Percentiles rank a stretch among this genome's conserved stretches.
phyloP scores from a whole-genome alignment of 2,888 invertebrate species.

The Scaeva pyrastri region DNA sequence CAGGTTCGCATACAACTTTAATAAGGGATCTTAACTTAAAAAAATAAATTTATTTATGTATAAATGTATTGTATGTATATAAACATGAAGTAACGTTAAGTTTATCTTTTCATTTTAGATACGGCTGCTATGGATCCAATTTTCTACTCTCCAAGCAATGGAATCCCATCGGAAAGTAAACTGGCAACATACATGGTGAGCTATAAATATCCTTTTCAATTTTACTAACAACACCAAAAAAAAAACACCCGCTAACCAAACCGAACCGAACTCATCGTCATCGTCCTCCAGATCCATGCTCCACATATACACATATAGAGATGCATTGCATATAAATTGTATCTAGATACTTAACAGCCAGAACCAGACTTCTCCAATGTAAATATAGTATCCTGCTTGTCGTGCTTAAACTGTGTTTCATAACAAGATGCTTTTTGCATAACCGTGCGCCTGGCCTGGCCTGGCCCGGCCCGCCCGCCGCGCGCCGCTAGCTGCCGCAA shows the following conservation, averaged over 20 bases:
- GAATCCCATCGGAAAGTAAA: conserved; percentile 93
- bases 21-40: neutral
- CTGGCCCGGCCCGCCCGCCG: too few relatives aligned
- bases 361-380: conserved; percentile 31
- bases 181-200: conserved; percentile 93
- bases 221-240: conserved; percentile 19
- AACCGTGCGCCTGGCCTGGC: too few relatives aligned
- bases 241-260: conserved; percentile 17
- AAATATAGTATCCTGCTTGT: conserved; percentile 49
- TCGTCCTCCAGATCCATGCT: neutral
- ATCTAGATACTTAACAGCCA: conserved; percentile 16
- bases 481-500: conserved; percentile 10
- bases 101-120: conserved; percentile 79
- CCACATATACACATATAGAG: neutral
- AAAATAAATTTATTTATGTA: too few relatives aligned
- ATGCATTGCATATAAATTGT: neutral
- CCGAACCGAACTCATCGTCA: conserved; percentile 4
- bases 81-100: conserved; percentile 18
- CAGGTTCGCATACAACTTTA: neutral
- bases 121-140: conserved; percentile 89
- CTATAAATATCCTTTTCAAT: conserved; percentile 37
- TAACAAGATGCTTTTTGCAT: conserved; percentile 58
- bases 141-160: conserved; percentile 88
- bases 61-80: too few relatives aligned
- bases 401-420: conserved; percentile 43